Conservation (phyloP, 2,113 vertebrate species). For the Orthonyx spaldingii region DNA sequence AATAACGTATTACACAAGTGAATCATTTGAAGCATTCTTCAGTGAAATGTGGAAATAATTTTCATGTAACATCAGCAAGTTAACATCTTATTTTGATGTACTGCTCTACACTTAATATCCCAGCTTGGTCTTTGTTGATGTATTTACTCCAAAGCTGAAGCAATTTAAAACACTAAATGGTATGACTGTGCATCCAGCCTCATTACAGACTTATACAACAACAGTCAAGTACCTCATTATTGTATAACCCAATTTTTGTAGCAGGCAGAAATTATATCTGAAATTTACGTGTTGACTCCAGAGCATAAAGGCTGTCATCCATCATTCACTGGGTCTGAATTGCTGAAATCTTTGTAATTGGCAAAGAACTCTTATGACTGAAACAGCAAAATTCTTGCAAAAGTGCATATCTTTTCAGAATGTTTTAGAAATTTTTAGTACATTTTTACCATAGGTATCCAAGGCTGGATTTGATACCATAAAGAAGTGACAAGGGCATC, state of each 20-base stretch:
- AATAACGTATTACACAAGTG: slow-evolving; percentile 6
- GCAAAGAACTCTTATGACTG: background rate
- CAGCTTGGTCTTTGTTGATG: background rate
- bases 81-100: background rate
- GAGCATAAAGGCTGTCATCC: background rate
- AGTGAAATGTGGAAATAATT: slow-evolving; percentile 21
- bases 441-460: background rate
- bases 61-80: slow-evolving; percentile 28
- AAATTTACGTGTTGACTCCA: background rate
- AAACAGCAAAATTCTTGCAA: background rate
- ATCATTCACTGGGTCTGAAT: background rate
- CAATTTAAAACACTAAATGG: slow-evolving; percentile 1
- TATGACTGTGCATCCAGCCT: background rate
- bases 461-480: background rate
- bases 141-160: slow-evolving; percentile 15
- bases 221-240: background rate
- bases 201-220: background rate
- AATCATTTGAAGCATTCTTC: background rate
- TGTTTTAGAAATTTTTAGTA: background rate
- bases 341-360: background rate
- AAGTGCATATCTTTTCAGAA: background rate
- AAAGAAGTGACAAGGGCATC: background rate
- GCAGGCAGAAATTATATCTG: background rate
- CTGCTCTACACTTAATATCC: slow-evolving; percentile 6
- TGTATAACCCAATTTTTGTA: background rate